These are phyloP conservation scores for Archivesica marissinica DNA, from an alignment of 1,140 invertebrate genomes.

Conservation along the genomic window DNA sequence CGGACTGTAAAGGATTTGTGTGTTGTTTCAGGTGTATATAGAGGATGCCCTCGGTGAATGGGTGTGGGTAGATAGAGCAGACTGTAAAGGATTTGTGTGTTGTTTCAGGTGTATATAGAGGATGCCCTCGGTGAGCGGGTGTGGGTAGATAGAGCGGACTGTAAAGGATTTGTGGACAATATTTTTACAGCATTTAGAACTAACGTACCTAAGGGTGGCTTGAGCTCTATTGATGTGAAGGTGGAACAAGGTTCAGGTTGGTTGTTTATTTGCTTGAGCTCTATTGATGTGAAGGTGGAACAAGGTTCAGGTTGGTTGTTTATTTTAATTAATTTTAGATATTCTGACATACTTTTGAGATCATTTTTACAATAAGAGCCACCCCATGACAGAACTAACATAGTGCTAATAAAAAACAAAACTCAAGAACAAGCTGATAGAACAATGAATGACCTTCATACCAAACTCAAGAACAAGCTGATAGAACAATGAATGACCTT, in stretches of 20 bases:
- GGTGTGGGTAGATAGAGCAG: conserved; percentile 95
- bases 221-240: conserved; percentile 43
- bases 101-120: conserved; percentile 93
- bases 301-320: conserved; percentile 73
- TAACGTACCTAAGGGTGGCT: conserved; percentile 83
- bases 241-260: conserved; percentile 70
- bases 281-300: conserved; percentile 52
- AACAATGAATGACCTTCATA: too few species aligned
- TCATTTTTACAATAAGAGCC: too few species aligned
- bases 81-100: conserved; percentile 92
- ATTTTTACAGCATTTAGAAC: conserved; percentile 95
- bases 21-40: conserved; percentile 92
- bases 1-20: background rate
- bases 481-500: too few species aligned
- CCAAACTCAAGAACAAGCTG: too few species aligned
- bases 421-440: too few species aligned
- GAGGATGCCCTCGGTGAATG: conserved; percentile 97
- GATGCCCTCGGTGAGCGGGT: conserved; percentile 95
- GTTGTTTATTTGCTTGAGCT: too few species aligned
- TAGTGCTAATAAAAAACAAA: too few species aligned
- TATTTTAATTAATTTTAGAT: too few species aligned
- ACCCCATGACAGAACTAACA: too few species aligned
- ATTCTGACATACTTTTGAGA: too few species aligned
- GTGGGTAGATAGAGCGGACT: conserved; percentile 97
- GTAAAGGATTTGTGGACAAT: conserved; percentile 96